phyloP scores from a whole-genome alignment of 2,797 vertebrate genomes.

The Sebastes vulpes region DNA sequence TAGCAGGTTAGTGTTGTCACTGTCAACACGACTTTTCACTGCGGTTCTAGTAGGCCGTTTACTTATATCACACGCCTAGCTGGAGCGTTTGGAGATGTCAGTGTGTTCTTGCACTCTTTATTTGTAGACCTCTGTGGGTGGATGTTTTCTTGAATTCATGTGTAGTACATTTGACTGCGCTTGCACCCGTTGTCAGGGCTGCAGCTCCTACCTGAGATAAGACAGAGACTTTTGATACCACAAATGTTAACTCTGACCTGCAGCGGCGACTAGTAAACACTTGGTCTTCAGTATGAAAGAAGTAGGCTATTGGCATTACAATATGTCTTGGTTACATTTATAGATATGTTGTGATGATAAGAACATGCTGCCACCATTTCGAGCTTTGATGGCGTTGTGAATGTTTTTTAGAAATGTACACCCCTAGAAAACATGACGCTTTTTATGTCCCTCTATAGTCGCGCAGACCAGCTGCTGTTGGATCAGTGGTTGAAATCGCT shows the following conservation, averaged over 20 bases:
- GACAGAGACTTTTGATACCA: background rate
- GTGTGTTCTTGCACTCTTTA: slow-evolving; percentile 10
- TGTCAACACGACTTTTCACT: slow-evolving; percentile 2
- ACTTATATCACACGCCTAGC: background rate
- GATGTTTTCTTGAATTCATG: slow-evolving; percentile 28
- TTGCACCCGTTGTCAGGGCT: slow-evolving; percentile 14
- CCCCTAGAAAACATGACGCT: background rate
- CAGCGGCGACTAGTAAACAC: background rate
- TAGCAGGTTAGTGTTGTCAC: slow-evolving; percentile 6
- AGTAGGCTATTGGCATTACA: background rate
- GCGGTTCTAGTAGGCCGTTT: background rate
- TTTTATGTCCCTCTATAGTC: background rate
- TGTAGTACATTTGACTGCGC: slow-evolving; percentile 2
- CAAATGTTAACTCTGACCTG: slow-evolving; percentile 5
- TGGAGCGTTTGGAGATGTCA: background rate
- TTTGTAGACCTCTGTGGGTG: slow-evolving; percentile 33
- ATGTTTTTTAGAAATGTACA: background rate
- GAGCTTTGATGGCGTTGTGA: background rate
- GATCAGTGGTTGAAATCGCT: background rate
- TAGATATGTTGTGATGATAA: slow-evolving; percentile 5
- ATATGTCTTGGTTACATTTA: background rate
- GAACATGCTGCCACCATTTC: background rate
- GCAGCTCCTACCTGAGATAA: slow-evolving; percentile 44
- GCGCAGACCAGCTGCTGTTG: background rate
- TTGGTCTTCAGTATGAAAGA: slow-evolving; percentile 2